phyloP scores from a whole-genome alignment of 2,113 vertebrate species.

The Neofelis nebulosa region DNA sequence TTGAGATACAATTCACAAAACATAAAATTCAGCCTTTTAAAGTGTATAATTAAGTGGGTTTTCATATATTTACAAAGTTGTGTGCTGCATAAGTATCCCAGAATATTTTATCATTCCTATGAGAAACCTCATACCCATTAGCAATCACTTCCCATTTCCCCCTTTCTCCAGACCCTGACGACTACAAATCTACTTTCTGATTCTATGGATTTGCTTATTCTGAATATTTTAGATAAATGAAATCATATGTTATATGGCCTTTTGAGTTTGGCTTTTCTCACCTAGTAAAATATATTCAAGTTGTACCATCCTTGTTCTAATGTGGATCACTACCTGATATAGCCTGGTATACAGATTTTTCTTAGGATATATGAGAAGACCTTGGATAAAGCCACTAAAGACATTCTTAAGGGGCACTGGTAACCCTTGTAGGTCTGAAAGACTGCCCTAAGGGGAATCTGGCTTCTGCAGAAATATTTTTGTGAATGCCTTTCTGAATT shows the following conservation, averaged over 20 bases:
- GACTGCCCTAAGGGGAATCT: not conserved
- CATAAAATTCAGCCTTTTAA: conserved; percentile 14
- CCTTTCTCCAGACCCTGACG: not conserved
- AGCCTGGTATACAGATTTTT: not conserved
- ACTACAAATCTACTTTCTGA: not conserved
- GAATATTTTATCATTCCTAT: not conserved
- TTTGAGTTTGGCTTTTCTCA: conserved; percentile 19
- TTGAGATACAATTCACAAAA: not conserved
- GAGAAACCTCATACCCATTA: not conserved
- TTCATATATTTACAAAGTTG: not conserved
- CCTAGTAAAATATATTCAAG: not conserved
- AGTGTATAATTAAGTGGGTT: not conserved
- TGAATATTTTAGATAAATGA: not conserved
- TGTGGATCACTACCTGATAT: not conserved
- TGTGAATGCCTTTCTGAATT: not conserved
- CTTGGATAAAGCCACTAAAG: not conserved
- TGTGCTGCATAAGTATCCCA: not conserved
- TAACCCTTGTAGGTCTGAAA: not conserved
- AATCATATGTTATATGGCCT: not conserved
- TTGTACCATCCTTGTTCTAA: not conserved
- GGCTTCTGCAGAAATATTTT: not conserved
- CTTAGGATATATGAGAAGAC: not conserved
- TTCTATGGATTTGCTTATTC: not conserved
- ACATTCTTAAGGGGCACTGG: not conserved
- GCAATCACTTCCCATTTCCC: not conserved